Evolutionary conservation across 2,888 invertebrate genomes (phyloP).

Genomic region (Eupithecia subumbrata): DNA sequence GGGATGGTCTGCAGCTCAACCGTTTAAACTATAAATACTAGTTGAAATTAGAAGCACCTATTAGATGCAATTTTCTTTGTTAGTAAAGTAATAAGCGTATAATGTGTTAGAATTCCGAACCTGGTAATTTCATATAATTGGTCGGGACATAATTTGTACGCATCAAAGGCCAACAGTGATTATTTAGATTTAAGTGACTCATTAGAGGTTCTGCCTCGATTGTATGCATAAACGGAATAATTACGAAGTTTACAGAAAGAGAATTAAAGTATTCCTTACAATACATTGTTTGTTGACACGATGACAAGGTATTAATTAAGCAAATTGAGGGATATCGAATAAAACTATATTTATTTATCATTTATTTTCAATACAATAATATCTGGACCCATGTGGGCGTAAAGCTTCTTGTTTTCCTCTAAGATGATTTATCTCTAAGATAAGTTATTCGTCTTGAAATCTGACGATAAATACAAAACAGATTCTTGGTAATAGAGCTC

Average conservation of each 20-base stretch:
- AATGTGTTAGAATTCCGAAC: neutral
- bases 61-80: neutral
- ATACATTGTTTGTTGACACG: neutral
- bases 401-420: neutral
- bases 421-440: neutral
- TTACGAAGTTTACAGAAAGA: too few species aligned
- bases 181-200: neutral
- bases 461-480: neutral
- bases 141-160: neutral
- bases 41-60: neutral
- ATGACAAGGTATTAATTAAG: neutral
- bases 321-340: neutral
- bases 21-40: neutral
- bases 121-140: neutral
- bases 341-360: neutral
- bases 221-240: neutral
- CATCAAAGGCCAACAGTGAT: neutral
- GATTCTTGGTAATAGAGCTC: neutral
- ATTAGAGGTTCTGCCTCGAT: neutral
- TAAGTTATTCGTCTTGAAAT: neutral
- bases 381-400: neutral
- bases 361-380: neutral
- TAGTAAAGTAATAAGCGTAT: neutral
- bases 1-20: neutral
- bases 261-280: too few species aligned